Base-by-base conservation (phyloP, 2,113 vertebrate genomes). In the Glaucomys volans region DNA sequence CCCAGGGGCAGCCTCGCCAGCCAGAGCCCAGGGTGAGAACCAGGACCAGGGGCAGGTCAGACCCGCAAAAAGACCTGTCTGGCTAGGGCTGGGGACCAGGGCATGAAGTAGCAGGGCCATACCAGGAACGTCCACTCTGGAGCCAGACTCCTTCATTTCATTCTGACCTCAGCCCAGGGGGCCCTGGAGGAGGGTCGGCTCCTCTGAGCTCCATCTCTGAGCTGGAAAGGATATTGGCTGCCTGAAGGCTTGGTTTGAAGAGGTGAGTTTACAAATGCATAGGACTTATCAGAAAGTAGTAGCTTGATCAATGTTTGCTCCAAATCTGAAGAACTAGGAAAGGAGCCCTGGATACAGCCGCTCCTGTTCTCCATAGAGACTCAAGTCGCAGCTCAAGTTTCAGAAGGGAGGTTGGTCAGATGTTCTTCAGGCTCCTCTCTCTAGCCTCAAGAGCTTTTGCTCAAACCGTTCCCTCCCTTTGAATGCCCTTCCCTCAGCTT, bases 181-280 rank as follows among this genome's bases (percentile, higher is more conserved):
- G 82, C 52, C 35, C 54, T 57, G 5, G 26, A 40, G 4, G 37
- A 28, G n/a, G 24, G 24, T 47, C 50, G 52, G 59, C 32, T 28
- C 86, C 74, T 90, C 66, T 32, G 50, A 85, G 81, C 57, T 64
- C 71, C 50, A 18, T 57, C 52, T 91, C 87, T 88, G 30, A 93
- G 32, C 37, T 30, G 32, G 35, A 20, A 75, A 30, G 47, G 62
- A 37, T 18, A 22, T 62, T 20, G 22, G 17, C 30, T 11, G 7
- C 42, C 52, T 12, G 52, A 71, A 20, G n/a, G 32, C 24, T 9
- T 40, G 10, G 17, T 85, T 75, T n/a, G n/a, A 90, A 86, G 42
- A 74, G 44, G 47, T 81, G 64, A 42, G 35, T 57, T 66, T 59
- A 66, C 50, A 82, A 54, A 87, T 30, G 28, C 13, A 3, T 14